Conservation (phyloP, 2,888 invertebrate species). For the Acleris holmiana region DNA sequence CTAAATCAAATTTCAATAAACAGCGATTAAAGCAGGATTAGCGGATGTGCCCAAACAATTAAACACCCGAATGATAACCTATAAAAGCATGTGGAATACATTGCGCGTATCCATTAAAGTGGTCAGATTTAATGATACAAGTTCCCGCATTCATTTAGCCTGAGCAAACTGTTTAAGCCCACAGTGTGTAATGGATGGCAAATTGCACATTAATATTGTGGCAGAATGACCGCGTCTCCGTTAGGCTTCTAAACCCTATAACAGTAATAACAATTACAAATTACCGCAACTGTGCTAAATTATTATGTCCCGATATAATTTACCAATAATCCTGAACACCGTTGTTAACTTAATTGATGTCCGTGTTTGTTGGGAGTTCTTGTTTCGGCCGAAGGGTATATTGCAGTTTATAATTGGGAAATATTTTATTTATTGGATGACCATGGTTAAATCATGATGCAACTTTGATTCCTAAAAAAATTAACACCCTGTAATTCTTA, state of each 20-base stretch:
- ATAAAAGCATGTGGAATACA: conserved; percentile 32
- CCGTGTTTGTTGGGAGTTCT: conserved; percentile 9
- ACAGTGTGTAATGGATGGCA: conserved; percentile 68
- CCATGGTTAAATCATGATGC: conserved; percentile 3
- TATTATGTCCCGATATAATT: conserved; percentile 27
- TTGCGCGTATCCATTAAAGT: conserved; percentile 65
- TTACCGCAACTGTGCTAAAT: conserved; percentile 25
- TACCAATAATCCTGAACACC: conserved; percentile 21
- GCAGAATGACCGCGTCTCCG: conserved; percentile 57
- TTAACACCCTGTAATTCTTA: too few relatives aligned
- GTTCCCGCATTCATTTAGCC: conserved; percentile 72
- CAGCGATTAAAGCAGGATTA: conserved; percentile 4
- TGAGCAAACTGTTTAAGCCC: conserved; percentile 66
- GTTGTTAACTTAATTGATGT: conserved; percentile 20
- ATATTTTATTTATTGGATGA: not conserved
- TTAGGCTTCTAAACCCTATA: conserved; percentile 43
- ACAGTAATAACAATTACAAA: conserved; percentile 48
- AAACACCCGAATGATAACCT: conserved; percentile 22
- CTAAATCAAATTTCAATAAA: too few relatives aligned
- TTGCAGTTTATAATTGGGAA: not conserved
- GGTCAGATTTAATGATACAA: conserved; percentile 69
- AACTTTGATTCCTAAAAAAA: too few relatives aligned
- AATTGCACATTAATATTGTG: conserved; percentile 71
- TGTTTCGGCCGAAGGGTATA: not conserved
- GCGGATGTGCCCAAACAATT: conserved; percentile 14